A percentile compares a stretch with the other conserved stretches of the same genome.
Conservation (phyloP, 2,888 invertebrate genomes). For the Brachyopa scutellaris region DNA sequence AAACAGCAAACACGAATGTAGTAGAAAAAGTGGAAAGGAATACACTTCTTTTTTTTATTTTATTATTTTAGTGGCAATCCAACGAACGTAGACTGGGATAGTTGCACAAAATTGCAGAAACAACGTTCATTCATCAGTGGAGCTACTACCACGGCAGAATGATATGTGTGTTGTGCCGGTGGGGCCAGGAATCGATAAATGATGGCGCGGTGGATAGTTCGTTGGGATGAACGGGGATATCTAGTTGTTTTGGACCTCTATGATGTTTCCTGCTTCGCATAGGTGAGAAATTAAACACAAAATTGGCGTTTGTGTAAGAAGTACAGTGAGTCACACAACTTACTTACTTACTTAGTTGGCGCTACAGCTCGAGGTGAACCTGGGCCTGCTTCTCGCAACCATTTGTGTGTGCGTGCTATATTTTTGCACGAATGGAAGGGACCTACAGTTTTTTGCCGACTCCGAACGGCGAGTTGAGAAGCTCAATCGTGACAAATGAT, state of each 20-base stretch:
- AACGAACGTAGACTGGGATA: slow-evolving; percentile 35
- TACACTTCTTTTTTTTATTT: slow-evolving; percentile 25
- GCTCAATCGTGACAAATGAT: no score
- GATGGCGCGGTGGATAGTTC: slow-evolving; percentile 22
- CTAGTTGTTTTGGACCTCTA: slow-evolving; percentile 14
- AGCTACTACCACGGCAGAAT: slow-evolving; percentile 21
- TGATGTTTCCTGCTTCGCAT: slow-evolving; percentile 29
- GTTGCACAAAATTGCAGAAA: slow-evolving; percentile 46
- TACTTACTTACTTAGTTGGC: no score
- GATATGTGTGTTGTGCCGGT: slow-evolving; percentile 15
- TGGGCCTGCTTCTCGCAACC: no score
- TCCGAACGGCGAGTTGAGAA: no score
- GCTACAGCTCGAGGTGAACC: no score
- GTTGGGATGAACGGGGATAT: neutral
- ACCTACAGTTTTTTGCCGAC: no score
- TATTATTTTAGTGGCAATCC: slow-evolving; percentile 6
- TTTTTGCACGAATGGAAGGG: no score
- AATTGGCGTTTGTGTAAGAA: neutral
- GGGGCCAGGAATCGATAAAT: slow-evolving; percentile 39
- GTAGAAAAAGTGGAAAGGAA: slow-evolving; percentile 31
- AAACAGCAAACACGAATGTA: slow-evolving; percentile 57
- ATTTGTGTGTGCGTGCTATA: no score
- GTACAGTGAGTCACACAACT: slow-evolving; percentile 24
- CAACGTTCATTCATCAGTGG: slow-evolving; percentile 65
- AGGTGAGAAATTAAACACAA: slow-evolving; percentile 45